phyloP scores from a whole-genome alignment of 2,113 vertebrate species.

The Pimephales promelas region DNA sequence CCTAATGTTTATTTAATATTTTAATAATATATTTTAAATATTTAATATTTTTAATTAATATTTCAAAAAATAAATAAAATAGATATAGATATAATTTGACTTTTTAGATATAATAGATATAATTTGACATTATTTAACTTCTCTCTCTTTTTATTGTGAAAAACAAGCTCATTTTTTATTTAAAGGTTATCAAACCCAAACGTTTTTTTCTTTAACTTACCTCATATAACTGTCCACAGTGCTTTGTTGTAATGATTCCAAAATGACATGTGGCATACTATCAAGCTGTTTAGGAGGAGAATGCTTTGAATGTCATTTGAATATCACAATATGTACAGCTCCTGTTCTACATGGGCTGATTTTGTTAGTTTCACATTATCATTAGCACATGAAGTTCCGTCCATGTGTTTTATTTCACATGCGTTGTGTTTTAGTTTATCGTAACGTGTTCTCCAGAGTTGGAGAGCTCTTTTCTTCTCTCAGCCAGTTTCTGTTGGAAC shows the following conservation, averaged over 20 bases:
- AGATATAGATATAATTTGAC: too few species aligned
- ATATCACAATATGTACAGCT: conserved; percentile 9
- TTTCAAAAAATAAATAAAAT: neutral
- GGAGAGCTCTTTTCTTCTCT: conserved; percentile 48
- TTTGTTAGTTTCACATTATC: conserved; percentile 9
- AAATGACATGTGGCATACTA: neutral
- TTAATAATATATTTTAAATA: neutral
- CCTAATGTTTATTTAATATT: neutral
- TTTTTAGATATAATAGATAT: too few species aligned
- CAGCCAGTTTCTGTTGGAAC: conserved; percentile 52
- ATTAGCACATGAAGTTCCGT: conserved; percentile 2
- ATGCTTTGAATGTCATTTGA: neutral
- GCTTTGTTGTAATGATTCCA: neutral
- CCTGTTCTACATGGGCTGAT: neutral
- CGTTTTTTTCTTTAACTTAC: neutral
- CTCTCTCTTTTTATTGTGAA: neutral
- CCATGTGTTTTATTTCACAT: neutral
- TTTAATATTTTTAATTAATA: neutral
- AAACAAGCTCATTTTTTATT: neutral
- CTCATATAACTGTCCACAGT: neutral
- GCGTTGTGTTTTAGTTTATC: conserved; percentile 16
- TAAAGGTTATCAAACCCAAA: neutral
- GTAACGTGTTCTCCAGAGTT: conserved; percentile 14
- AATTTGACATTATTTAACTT: neutral
- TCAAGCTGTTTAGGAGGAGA: neutral